Evolutionary conservation across 2,797 vertebrate species (phyloP).

Genomic region (Tamandua tetradactyla): DNA sequence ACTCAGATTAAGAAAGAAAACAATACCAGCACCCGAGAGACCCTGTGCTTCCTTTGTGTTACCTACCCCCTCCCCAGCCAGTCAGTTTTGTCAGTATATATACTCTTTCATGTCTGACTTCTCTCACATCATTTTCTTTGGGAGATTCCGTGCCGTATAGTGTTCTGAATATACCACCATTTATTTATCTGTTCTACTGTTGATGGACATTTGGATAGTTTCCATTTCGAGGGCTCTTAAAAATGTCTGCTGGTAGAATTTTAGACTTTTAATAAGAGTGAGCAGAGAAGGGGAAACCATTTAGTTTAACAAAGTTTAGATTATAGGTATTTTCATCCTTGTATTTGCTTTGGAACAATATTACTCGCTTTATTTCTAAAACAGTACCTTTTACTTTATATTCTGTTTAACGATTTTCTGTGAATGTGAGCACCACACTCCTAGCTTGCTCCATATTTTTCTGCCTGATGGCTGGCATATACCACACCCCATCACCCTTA

Average conservation of each 20-base stretch:
- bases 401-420: not conserved
- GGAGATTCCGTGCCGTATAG: not conserved
- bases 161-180: not conserved
- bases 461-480: not conserved
- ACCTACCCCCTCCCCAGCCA: too few relatives aligned
- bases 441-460: not conserved
- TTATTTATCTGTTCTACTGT: not conserved
- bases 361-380: constrained; percentile 25
- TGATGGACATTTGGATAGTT: not conserved
- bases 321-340: not conserved
- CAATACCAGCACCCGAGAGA: not conserved
- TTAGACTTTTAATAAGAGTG: not conserved
- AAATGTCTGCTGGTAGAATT: not conserved
- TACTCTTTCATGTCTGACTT: not conserved
- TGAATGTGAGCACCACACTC: not conserved
- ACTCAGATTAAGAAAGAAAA: not conserved
- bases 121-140: constrained; percentile 4
- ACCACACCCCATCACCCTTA: not conserved
- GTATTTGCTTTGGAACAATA: not conserved
- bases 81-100: not conserved
- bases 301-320: not conserved
- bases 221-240: constrained; percentile 18
- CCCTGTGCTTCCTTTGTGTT: not conserved
- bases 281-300: not conserved
- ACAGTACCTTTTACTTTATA: not conserved